A percentile compares a stretch with the other conserved stretches of the same genome.
These are phyloP conservation scores for Okamejei kenojei DNA, from an alignment of 2,797 vertebrate genomes.

Conservation along the genomic window DNA sequence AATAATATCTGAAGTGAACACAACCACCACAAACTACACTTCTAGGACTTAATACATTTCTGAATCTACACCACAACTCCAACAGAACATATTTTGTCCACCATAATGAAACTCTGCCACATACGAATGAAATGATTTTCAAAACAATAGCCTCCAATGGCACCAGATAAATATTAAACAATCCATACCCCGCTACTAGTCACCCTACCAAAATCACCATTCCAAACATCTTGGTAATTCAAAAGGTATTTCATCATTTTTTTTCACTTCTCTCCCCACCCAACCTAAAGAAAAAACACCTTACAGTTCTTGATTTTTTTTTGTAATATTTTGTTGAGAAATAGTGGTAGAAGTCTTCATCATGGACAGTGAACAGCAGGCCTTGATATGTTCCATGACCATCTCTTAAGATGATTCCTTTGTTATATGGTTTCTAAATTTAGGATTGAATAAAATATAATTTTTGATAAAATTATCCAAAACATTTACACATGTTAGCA, in stretches of 20 bases:
- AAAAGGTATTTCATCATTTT: background rate
- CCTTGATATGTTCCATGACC: slow-evolving; percentile 28
- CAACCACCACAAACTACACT: background rate
- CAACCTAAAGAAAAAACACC: background rate
- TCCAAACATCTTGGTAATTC: background rate
- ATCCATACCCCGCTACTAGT: background rate
- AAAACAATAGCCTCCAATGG: background rate
- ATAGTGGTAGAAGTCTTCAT: slow-evolving; percentile 24
- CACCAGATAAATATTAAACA: background rate
- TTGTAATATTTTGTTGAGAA: slow-evolving; percentile 12
- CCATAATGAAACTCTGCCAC: background rate
- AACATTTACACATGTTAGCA: slow-evolving; percentile 5
- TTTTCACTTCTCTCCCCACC: background rate
- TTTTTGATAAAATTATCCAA: slow-evolving; percentile 27
- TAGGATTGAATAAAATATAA: slow-evolving; percentile 28
- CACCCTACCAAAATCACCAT: background rate
- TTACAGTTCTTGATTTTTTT: background rate
- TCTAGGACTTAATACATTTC: background rate
- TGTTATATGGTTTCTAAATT: slow-evolving; percentile 18
- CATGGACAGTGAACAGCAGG: slow-evolving; percentile 12
- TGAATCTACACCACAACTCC: slow-evolving; percentile 5
- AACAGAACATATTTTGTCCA: slow-evolving; percentile 23
- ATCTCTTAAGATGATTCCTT: slow-evolving; percentile 32
- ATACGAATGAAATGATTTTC: slow-evolving; percentile 5
- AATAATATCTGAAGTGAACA: background rate